Evolutionary conservation across 1,140 invertebrate species (phyloP), one percentile per base, ranked within the genome.

Genomic region (Trinorchestia longiramus): DNA sequence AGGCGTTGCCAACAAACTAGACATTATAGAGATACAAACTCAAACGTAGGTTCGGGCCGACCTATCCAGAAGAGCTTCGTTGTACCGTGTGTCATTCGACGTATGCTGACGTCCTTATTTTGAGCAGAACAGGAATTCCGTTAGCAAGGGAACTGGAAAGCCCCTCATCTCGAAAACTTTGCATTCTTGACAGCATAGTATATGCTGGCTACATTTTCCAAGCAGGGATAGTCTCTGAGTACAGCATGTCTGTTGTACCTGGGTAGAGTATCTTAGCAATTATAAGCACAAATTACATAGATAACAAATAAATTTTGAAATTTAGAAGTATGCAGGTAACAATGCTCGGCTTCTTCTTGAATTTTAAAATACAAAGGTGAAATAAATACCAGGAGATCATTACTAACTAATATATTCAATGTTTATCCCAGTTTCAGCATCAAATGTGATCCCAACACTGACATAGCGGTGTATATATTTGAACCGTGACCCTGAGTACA

Each of bases 301-400:
- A 19, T 53, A 53, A 53, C 6, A 53, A 53, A 8, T 6, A 8
- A 19, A 19, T 19, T 53, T 53, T 53, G 47, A 53, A 53, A 19
- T 53, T 53, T 19, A 6, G 6, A 53, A 53, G 19, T 53, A 53
- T 53, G 19, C 47, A 19, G n/a, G n/a, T n/a, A n/a, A n/a, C n/a
- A 53, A 53, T 53, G 19, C 36, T 77, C 3, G 28, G 62, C 11
- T 1, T 77, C 11, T 77, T 19, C 62, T 23, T 36, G 15, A 15
- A n/a, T 19, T 53, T 53, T 11, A 19, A 53, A 53, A 77, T 3
- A 77, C 62, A 53, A 95, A 96, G 43, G 96, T 44, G 96, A 96
- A 97, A 45, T 88, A 96, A 96, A 96, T 95, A 95, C 95, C 53
- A 96, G 44, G 96, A 96, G 88, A 96, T 42, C 77, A 87, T 96